Evolutionary conservation across 2,888 invertebrate species (phyloP).

Genomic region (Lutraria lutraria): DNA sequence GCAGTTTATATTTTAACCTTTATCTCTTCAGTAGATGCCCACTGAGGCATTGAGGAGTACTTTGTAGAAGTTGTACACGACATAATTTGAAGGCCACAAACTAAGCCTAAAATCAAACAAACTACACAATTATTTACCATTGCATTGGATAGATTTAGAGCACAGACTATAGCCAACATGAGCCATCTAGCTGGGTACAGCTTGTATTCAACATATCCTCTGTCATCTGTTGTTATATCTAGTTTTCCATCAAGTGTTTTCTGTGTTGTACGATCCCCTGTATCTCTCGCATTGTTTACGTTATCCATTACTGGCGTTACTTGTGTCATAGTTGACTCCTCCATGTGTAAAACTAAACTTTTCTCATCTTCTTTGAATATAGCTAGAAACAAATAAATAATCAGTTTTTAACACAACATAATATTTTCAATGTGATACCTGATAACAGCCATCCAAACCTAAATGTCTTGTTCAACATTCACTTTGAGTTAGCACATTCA

Average conservation of each 20-base stretch:
- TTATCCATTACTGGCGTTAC: neutral
- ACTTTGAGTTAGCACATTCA: no score
- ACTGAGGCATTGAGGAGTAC: no score
- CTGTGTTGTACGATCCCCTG: neutral
- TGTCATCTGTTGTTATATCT: neutral
- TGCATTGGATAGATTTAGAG: slow-evolving; percentile 85
- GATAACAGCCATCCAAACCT: neutral
- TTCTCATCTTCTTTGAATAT: neutral
- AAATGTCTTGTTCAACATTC: neutral
- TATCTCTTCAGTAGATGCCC: no score
- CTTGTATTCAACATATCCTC: slow-evolving; percentile 63
- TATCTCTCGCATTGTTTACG: neutral
- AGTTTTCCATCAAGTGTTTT: neutral
- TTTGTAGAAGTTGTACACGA: no score
- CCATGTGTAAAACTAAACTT: neutral
- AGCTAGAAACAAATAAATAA: neutral
- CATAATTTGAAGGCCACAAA: neutral
- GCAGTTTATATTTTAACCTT: no score
- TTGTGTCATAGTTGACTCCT: neutral
- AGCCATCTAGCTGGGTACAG: slow-evolving; percentile 84
- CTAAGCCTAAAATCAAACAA: neutral
- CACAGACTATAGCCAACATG: slow-evolving; percentile 80
- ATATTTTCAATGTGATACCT: neutral
- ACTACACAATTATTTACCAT: slow-evolving; percentile 76
- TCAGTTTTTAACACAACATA: neutral